Evolutionary conservation across 1,140 invertebrate genomes (phyloP).

Genomic region (Cyrtorhinus lividipennis): DNA sequence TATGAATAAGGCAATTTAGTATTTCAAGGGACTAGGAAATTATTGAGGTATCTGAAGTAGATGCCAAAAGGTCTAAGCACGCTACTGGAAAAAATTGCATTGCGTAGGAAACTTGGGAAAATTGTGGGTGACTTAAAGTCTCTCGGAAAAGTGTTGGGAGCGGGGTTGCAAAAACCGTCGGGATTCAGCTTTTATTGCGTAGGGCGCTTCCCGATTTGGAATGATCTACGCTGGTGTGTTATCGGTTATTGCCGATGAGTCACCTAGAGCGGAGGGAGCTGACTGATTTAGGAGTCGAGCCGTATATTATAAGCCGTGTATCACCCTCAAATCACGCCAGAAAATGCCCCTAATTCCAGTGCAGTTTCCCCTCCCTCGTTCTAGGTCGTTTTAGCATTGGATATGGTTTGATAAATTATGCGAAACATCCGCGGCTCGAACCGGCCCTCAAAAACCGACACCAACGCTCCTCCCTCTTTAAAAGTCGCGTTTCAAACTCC

Average conservation of each 20-base stretch:
- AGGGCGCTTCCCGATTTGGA: too few species aligned
- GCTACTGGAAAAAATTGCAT: too few species aligned
- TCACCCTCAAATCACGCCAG: constrained; percentile 3
- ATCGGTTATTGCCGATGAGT: constrained; percentile 12
- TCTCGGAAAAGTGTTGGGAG: too few species aligned
- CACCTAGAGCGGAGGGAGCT: background rate
- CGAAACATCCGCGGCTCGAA: background rate
- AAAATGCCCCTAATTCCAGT: constrained; percentile 8
- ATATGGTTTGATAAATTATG: constrained; percentile 12
- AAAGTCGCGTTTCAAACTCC: too few species aligned
- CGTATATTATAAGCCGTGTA: constrained; percentile 2
- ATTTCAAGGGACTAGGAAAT: too few species aligned
- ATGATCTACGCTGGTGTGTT: constrained; percentile 6
- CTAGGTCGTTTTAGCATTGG: background rate
- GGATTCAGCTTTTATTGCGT: background rate
- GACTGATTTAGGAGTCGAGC: background rate
- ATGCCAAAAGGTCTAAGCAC: too few species aligned
- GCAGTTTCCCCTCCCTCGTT: background rate
- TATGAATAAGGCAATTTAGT: too few species aligned
- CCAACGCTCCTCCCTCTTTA: too few species aligned
- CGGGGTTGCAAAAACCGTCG: too few species aligned
- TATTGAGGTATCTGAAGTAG: too few species aligned
- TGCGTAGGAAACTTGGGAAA: too few species aligned
- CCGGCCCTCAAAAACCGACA: background rate
- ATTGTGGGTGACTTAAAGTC: too few species aligned